phyloP scores from a whole-genome alignment of 2,888 invertebrate species.

The Cartodere bifasciata region DNA sequence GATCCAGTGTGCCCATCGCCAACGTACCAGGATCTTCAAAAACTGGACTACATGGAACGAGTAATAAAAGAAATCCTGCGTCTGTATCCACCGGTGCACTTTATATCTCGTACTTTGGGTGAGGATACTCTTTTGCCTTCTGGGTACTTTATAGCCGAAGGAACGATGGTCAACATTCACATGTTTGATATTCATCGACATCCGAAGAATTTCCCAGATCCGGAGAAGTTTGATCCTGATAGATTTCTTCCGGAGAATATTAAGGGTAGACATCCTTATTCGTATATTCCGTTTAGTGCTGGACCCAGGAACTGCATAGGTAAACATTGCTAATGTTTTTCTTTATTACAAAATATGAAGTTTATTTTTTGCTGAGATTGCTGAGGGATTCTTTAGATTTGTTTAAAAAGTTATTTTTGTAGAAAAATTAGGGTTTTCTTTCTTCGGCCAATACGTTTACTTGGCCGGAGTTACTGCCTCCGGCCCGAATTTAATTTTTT shows the following conservation, averaged over 20 bases:
- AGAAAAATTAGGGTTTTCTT: too few relatives aligned
- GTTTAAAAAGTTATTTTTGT: too few relatives aligned
- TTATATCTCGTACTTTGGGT: background rate
- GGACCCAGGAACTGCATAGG: constrained; percentile 1
- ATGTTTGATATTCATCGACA: constrained; percentile 2
- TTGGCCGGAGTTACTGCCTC: too few relatives aligned
- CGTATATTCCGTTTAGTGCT: too few relatives aligned
- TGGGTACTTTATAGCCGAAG: constrained; percentile 1
- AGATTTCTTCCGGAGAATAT: constrained; percentile 48
- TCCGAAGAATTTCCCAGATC: background rate
- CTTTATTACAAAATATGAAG: too few relatives aligned
- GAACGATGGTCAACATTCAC: background rate
- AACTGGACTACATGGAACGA: constrained; percentile 1
- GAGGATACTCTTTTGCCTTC: background rate
- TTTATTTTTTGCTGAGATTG: too few relatives aligned
- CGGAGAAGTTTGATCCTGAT: too few relatives aligned
- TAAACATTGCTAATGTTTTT: too few relatives aligned
- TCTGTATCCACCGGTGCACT: constrained; percentile 1
- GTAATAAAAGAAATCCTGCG: background rate
- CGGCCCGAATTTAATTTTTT: too few relatives aligned
- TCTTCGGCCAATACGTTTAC: too few relatives aligned
- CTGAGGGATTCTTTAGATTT: too few relatives aligned
- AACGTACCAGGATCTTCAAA: background rate
- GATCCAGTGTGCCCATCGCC: background rate
- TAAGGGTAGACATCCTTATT: constrained; percentile 38